A percentile compares a stretch with the other conserved stretches of the same genome.
These are phyloP conservation scores for Brachionus paranguensis DNA, from an alignment of 1,140 invertebrate species.

Conservation along the genomic window DNA sequence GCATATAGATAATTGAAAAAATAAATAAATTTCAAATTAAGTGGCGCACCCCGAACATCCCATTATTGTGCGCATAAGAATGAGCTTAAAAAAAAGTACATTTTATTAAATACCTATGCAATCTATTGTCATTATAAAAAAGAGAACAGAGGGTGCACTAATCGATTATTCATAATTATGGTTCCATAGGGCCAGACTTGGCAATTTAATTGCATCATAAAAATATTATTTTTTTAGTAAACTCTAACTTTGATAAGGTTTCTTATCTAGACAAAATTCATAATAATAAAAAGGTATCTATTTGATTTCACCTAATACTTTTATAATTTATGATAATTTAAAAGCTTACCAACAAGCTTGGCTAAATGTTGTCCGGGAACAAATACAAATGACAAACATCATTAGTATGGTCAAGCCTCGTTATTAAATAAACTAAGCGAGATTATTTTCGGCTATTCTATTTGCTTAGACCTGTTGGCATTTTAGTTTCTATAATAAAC, in stretches of 20 bases:
- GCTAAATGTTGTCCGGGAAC: background rate
- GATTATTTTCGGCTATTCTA: background rate
- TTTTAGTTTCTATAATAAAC: background rate
- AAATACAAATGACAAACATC: conserved; percentile 2
- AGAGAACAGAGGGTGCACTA: background rate
- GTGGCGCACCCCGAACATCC: background rate
- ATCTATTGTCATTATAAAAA: background rate
- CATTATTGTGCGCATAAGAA: background rate
- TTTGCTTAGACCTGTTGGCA: conserved; percentile 10
- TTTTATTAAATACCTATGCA: background rate
- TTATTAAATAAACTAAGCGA: conserved; percentile 10
- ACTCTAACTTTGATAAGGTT: background rate
- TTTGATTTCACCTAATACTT: conserved; percentile 3
- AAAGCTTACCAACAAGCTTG: background rate
- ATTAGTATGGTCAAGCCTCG: conserved; percentile 8
- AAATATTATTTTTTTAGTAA: background rate
- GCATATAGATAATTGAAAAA: background rate
- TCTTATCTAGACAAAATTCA: conserved; percentile 28
- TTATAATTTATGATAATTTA: conserved; percentile 20
- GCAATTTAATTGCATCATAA: background rate
- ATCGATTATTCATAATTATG: background rate
- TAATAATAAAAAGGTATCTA: background rate
- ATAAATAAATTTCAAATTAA: background rate
- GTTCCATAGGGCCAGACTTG: background rate
- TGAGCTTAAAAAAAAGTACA: background rate